Evolutionary conservation across 2,888 invertebrate species (phyloP).

Genomic region (Lasioglossum morio): DNA sequence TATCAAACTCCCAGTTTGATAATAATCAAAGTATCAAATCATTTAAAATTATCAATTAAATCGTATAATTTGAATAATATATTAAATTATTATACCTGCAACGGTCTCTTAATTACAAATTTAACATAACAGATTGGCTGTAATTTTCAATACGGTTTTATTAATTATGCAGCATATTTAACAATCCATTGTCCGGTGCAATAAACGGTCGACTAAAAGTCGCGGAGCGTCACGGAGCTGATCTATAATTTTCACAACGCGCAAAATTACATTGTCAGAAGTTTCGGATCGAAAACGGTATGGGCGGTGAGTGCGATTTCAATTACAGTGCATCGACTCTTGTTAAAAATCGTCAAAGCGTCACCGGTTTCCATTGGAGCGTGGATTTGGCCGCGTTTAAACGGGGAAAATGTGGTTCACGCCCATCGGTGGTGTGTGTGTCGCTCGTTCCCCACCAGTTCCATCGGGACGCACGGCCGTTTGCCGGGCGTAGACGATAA

Average conservation of each 20-base stretch:
- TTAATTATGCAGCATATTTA: not conserved
- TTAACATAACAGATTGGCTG: not conserved
- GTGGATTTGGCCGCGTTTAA: not conserved
- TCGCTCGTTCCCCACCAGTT: not conserved
- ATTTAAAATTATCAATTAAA: not conserved
- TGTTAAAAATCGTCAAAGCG: conserved; percentile 9
- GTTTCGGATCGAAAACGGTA: not conserved
- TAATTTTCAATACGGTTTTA: not conserved
- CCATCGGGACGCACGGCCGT: not conserved
- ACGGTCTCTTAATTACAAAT: not conserved
- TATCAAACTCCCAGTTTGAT: not conserved
- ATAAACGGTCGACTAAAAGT: not conserved
- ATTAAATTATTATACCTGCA: not conserved
- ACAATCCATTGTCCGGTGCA: not conserved
- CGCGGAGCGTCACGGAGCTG: not conserved
- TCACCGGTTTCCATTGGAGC: not conserved
- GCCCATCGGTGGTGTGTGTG: not conserved
- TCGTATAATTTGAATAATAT: not conserved
- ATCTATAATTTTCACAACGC: not conserved
- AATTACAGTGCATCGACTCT: not conserved
- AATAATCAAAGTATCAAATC: not conserved
- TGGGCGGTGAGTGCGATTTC: not conserved
- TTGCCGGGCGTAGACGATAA: not conserved
- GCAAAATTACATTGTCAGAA: not conserved
- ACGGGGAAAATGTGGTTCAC: not conserved